A percentile compares a stretch with the other conserved stretches of the same genome.
These are phyloP conservation scores for Chrysomallon squamiferum DNA, from an alignment of 1,140 invertebrate genomes.

Conservation along the genomic window DNA sequence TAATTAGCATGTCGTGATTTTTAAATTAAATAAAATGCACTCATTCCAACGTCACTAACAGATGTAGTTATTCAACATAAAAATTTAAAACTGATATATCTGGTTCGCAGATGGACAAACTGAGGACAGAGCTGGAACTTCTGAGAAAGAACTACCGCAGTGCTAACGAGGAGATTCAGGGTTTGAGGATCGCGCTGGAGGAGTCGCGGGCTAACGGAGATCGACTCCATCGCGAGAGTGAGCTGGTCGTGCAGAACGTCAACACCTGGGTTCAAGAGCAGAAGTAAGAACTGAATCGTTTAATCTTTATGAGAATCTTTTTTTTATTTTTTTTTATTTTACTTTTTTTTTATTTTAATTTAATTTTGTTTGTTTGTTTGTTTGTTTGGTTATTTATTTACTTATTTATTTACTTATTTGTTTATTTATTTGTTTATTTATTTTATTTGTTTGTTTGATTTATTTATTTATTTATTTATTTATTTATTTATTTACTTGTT, in stretches of 20 bases:
- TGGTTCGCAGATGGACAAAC: conserved; percentile 40
- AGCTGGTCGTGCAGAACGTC: conserved; percentile 62
- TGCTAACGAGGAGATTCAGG: conserved; percentile 57
- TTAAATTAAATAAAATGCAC: too few relatives aligned
- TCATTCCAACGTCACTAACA: too few relatives aligned
- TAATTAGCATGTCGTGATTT: too few relatives aligned
- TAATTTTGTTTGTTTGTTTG: conserved; percentile 8
- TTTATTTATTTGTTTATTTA: too few relatives aligned
- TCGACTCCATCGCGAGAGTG: conserved; percentile 59
- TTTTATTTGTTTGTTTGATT: too few relatives aligned
- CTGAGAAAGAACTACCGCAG: conserved; percentile 54
- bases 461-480: too few relatives aligned
- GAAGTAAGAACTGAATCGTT: conserved; percentile 43
- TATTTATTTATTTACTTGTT: too few relatives aligned
- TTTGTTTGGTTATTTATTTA: conserved; percentile 6
- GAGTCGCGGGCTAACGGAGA: conserved; percentile 60
- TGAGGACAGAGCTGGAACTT: conserved; percentile 49
- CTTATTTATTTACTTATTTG: too few relatives aligned
- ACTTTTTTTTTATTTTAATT: conserved; percentile 4
- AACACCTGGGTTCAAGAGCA: conserved; percentile 63
- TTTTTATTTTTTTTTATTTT: conserved; percentile 2
- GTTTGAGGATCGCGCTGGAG: conserved; percentile 54
- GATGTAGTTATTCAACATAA: too few relatives aligned
- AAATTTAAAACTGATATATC: too few relatives aligned
- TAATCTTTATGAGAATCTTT: background rate